Evolutionary conservation across 2,888 invertebrate species (phyloP).

Genomic region (Nipponacmea schrenckii): DNA sequence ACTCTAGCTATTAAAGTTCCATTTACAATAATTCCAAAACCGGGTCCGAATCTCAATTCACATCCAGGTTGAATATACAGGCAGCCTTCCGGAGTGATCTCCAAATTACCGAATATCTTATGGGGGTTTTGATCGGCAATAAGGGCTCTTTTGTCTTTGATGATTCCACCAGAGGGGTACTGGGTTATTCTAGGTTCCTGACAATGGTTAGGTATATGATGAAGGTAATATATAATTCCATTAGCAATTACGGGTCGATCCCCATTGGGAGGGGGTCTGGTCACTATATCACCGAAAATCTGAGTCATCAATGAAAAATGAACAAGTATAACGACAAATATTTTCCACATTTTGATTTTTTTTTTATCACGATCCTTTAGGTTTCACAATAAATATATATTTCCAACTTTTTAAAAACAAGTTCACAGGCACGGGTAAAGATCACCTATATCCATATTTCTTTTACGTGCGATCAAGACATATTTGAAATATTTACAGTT

Average conservation of each 20-base stretch:
- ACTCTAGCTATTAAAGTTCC: slow-evolving; percentile 91
- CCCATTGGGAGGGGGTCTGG: slow-evolving; percentile 50
- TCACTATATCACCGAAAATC: slow-evolving; percentile 11
- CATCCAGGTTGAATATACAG: slow-evolving; percentile 91
- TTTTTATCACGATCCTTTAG: neutral
- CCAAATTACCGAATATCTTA: slow-evolving; percentile 49
- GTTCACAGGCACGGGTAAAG: neutral
- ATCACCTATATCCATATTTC: neutral
- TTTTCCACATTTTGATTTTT: neutral
- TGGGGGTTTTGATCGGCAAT: slow-evolving; percentile 50
- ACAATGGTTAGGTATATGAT: slow-evolving; percentile 45
- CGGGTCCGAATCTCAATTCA: slow-evolving; percentile 87
- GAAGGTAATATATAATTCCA: slow-evolving; percentile 51
- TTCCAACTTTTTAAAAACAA: neutral
- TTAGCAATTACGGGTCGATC: slow-evolving; percentile 49
- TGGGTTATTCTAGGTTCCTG: slow-evolving; percentile 39
- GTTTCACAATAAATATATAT: neutral
- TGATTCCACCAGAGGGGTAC: slow-evolving; percentile 33
- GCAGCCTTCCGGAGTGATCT: slow-evolving; percentile 50
- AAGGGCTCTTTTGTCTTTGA: slow-evolving; percentile 41
- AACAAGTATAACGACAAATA: neutral
- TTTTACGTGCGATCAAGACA: too few relatives aligned
- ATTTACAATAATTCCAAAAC: slow-evolving; percentile 91
- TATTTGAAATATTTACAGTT: neutral
- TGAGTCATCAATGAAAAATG: neutral